Evolutionary conservation across 2,113 vertebrate species (phyloP), one percentile per base, ranked within the genome.

Genomic region (Pholis gunnellus): DNA sequence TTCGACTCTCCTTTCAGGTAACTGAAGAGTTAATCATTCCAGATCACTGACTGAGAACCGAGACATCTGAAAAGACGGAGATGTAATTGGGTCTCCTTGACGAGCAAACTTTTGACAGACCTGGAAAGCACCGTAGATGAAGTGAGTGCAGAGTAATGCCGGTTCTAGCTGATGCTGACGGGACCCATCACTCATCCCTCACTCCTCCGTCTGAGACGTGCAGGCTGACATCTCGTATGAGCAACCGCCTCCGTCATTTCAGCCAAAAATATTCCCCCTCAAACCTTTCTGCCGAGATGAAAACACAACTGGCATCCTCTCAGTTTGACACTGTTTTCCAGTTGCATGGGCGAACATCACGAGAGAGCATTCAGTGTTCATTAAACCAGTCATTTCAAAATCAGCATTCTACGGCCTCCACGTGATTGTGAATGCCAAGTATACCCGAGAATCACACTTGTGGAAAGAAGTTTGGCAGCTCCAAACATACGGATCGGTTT

Each of bases 391-490:
- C 44, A 27, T 78, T 77, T 76, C 34, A 22, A 63, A 54, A 67
- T 86, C 73, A 36, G 71, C 31, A 44, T 60, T 64, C 0, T 27
- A n/a, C 46, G 0, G 52, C 54, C 71, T 42, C 18, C n/a, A 3
- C 36, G 29, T 66, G 64, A 31, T 0, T 78, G 68, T 75, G 27
- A 65, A 75, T 75, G 75, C 72, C 74, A 73, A 42, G 9, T 20
- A 69, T 86, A 67, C 20, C 17, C 68, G 72, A 72, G 46, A 82
- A 69, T 54, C 15, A 6, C 57, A 64, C 65, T 57, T 81, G 57
- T 61, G 34, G 70, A 83, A 70, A 81, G 77, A 88, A 6, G 46
- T 44, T 78, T 83, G 82, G 75, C 75, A 25, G 54, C 68, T 65
- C 25, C 59, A 27, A 52, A 54, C 46, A 42, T 0, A 0, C 7